These are phyloP conservation scores for Dromius quadrimaculatus DNA, from an alignment of 2,888 invertebrate genomes.

Conservation along the genomic window DNA sequence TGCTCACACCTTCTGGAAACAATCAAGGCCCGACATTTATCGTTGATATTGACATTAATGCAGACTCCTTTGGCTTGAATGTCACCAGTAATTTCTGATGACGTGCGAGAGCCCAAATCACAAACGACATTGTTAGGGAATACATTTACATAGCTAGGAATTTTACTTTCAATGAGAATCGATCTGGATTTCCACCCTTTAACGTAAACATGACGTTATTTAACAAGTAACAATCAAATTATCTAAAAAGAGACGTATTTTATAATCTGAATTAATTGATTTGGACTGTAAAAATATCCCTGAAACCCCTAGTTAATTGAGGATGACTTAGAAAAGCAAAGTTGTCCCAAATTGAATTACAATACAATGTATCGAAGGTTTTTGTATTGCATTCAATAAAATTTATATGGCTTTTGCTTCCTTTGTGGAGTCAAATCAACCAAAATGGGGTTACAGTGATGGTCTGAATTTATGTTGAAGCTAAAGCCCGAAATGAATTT, in stretches of 20 bases:
- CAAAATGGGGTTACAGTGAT: constrained; percentile 29
- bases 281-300: no score
- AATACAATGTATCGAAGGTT: constrained; percentile 7
- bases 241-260: no score
- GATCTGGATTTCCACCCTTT: constrained; percentile 14
- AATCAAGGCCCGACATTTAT: constrained; percentile 7
- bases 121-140: constrained; percentile 32
- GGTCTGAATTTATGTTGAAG: constrained; percentile 27
- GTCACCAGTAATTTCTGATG: constrained; percentile 19
- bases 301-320: no score
- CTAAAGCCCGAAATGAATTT: constrained; percentile 23
- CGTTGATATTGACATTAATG: constrained; percentile 15
- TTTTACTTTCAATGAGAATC: constrained; percentile 38
- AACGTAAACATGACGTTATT: constrained; percentile 21
- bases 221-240: constrained; percentile 29
- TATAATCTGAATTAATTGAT: no score
- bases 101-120: constrained; percentile 3
- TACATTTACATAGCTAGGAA: constrained; percentile 15
- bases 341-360: neutral
- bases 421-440: constrained; percentile 19
- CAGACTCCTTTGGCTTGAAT: constrained; percentile 2
- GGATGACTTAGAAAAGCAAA: no score
- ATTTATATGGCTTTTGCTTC: constrained; percentile 11
- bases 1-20: no score
- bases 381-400: neutral